Percentiles rank a stretch among this genome's conserved stretches.
Conservation (phyloP, 2,113 vertebrate genomes). For the Electrona antarctica region DNA sequence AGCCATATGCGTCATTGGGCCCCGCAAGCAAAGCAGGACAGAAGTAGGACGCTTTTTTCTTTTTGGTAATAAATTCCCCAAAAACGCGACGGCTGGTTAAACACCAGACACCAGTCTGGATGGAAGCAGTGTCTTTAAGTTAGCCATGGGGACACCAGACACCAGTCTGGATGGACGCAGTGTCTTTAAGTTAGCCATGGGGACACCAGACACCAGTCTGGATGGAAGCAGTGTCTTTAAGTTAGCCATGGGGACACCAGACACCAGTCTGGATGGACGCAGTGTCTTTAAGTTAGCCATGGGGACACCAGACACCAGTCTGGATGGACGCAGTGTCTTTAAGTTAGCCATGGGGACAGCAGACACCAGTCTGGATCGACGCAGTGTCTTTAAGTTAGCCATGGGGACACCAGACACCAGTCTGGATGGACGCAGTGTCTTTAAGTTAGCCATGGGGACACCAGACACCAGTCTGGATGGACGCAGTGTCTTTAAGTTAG, state of each 20-base stretch:
- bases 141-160: too few species aligned
- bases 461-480: constrained; percentile 36
- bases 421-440: constrained; percentile 26
- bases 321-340: constrained; percentile 34
- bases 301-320: constrained; percentile 40
- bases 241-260: too few species aligned
- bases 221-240: constrained; percentile 33
- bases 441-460: constrained; percentile 42
- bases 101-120: constrained; percentile 44
- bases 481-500: constrained; percentile 34
- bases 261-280: constrained; percentile 32
- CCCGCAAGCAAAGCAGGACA: too few species aligned
- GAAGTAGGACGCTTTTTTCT: too few species aligned
- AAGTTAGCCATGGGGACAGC: constrained; percentile 29
- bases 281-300: constrained; percentile 36
- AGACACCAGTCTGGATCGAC: constrained; percentile 37
- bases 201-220: constrained; percentile 43
- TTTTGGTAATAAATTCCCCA: too few species aligned
- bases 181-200: constrained; percentile 36
- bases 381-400: constrained; percentile 33
- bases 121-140: constrained; percentile 31
- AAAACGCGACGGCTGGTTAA: background rate
- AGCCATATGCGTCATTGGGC: too few species aligned
- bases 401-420: constrained; percentile 38
- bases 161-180: constrained; percentile 28